These are phyloP conservation scores for Ophiothrix spiculata DNA, from an alignment of 35 echinoderm and acorn worm species.

Conservation along the genomic window DNA sequence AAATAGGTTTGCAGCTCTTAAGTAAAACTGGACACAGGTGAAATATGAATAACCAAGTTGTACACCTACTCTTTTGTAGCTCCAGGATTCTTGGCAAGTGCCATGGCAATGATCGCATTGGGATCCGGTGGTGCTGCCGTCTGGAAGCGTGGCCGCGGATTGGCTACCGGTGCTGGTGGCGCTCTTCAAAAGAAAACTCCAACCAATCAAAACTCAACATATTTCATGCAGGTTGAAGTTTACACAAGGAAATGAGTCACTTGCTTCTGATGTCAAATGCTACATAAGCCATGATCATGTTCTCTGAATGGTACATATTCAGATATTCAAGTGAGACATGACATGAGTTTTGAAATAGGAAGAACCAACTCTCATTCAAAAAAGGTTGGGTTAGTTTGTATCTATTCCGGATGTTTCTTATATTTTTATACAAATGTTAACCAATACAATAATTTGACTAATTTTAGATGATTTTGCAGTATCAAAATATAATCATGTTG, in stretches of 20 bases:
- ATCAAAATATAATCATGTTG: too few species aligned
- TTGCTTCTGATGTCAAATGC: too few species aligned
- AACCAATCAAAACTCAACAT: neutral
- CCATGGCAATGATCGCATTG: conserved; percentile 61
- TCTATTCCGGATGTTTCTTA: too few species aligned
- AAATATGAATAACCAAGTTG: neutral
- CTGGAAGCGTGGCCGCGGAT: conserved; percentile 35
- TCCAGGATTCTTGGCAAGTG: conserved; percentile 61
- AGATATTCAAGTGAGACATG: too few species aligned
- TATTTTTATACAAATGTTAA: too few species aligned
- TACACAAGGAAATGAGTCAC: neutral
- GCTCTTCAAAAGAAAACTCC: neutral
- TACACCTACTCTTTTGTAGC: conserved; percentile 43
- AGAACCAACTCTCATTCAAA: too few species aligned
- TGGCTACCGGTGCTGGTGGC: conserved; percentile 16
- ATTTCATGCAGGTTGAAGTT: neutral
- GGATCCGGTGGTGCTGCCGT: conserved; percentile 43
- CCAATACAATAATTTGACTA: too few species aligned
- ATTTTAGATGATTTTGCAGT: too few species aligned
- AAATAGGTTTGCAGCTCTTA: neutral
- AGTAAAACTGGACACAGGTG: neutral
- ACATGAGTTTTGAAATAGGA: too few species aligned
- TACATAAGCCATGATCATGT: too few species aligned
- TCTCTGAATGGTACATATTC: too few species aligned
- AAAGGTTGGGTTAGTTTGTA: too few species aligned